These are phyloP conservation scores for Tetheella fluctuosa DNA, from an alignment of 2,888 invertebrate species.

Conservation along the genomic window DNA sequence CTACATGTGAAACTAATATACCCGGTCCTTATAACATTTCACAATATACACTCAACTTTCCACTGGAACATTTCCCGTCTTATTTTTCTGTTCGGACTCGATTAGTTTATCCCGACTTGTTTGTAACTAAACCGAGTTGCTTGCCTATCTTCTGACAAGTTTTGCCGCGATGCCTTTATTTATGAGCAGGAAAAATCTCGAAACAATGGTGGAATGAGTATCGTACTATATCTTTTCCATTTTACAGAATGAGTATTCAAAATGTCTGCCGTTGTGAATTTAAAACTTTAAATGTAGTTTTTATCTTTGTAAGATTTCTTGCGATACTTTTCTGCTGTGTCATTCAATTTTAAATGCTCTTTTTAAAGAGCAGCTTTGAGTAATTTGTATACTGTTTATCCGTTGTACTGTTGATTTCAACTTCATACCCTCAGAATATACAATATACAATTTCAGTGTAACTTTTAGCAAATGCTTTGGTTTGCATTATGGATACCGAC, in stretches of 20 bases:
- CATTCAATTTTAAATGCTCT: too few relatives aligned
- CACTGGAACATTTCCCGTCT: constrained; percentile 4
- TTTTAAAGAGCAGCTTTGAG: too few relatives aligned
- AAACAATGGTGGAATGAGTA: background rate
- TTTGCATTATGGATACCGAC: background rate
- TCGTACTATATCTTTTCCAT: background rate
- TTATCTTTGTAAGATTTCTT: background rate
- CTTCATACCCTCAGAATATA: background rate
- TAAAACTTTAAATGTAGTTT: background rate
- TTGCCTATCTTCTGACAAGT: constrained; percentile 7
- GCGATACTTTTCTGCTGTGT: background rate
- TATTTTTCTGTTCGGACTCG: constrained; percentile 19
- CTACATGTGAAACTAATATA: constrained; percentile 7
- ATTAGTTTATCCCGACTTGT: constrained; percentile 22
- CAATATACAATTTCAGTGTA: background rate
- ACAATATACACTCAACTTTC: constrained; percentile 2
- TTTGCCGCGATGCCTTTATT: constrained; percentile 11
- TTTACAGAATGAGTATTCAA: background rate
- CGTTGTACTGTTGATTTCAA: background rate
- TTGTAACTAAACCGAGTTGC: constrained; percentile 17
- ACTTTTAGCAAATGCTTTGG: background rate
- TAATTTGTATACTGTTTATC: background rate
- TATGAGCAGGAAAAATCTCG: background rate
- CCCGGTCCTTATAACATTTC: background rate
- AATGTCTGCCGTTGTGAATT: background rate